These are phyloP conservation scores for Limanda limanda DNA, from an alignment of 2,113 vertebrate genomes.

Conservation along the genomic window DNA sequence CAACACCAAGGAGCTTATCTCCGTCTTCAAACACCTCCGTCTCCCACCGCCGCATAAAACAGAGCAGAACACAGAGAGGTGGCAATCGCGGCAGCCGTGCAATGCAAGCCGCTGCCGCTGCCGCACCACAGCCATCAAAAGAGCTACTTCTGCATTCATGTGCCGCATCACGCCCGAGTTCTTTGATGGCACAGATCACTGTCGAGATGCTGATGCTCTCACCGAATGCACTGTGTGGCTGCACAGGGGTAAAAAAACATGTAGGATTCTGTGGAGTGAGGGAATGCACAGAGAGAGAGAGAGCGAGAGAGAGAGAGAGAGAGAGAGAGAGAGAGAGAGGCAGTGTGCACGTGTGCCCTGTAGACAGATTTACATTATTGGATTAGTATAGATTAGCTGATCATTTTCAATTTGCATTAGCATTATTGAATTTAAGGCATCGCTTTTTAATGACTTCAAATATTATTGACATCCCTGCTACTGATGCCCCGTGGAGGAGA, in stretches of 20 bases:
- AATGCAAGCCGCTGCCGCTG: slow-evolving; percentile 58
- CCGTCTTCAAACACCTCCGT: slow-evolving; percentile 77
- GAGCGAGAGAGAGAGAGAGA: too few species aligned
- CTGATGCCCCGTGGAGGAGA: slow-evolving; percentile 29
- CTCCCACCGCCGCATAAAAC: slow-evolving; percentile 73
- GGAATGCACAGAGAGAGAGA: background rate
- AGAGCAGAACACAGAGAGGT: slow-evolving; percentile 62
- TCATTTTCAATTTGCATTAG: slow-evolving; percentile 62
- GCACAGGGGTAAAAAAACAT: slow-evolving; percentile 10
- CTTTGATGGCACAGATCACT: slow-evolving; percentile 72
- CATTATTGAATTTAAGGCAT: slow-evolving; percentile 58
- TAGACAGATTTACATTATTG: slow-evolving; percentile 6
- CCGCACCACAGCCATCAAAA: slow-evolving; percentile 47
- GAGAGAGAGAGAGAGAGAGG: too few species aligned
- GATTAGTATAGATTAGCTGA: slow-evolving; percentile 53
- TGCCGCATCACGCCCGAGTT: slow-evolving; percentile 44
- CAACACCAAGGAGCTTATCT: slow-evolving; percentile 61
- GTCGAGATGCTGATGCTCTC: slow-evolving; percentile 47
- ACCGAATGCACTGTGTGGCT: slow-evolving; percentile 28
- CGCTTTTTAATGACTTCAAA: slow-evolving; percentile 40
- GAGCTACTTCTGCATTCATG: slow-evolving; percentile 62
- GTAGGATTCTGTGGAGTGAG: slow-evolving; percentile 11
- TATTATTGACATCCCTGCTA: slow-evolving; percentile 51
- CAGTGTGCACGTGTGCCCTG: too few species aligned
- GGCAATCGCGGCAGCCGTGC: slow-evolving; percentile 50